Base-by-base conservation (phyloP, 2,888 invertebrate genomes). In the Campaea margaritaria region DNA sequence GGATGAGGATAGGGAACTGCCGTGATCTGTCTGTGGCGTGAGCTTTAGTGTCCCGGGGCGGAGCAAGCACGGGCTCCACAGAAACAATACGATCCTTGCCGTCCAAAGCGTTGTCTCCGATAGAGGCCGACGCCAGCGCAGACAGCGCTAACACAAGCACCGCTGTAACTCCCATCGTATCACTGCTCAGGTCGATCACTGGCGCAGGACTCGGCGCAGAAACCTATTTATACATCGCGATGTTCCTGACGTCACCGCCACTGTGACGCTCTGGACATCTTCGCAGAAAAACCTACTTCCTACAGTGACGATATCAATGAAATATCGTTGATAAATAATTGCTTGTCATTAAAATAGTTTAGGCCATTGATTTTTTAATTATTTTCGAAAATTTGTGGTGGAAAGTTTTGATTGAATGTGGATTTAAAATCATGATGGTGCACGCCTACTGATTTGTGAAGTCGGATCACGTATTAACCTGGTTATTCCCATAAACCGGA, bases 401-500 rank as follows among this genome's bases (percentile, higher is more conserved):
- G 31, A 31, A 31, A 7, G 7, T 31, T 42, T 58, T 27, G 28
- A 42, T 21, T 9, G 10, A 31, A 31, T 31, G 31, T 1, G 7
- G 9, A 31, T 31, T 31, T 42, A 67, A 61, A 69, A 74, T 69
- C 76, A 75, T 80, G 79, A 76, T 69, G 65, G 38, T 70, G 65
- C 68, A 74, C 76, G 79, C 76, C 78, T 71, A 72, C 63, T 71
- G 79, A 83, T 82, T 87, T 83, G 76, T 76, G 58, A 58, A 85
- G 74, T 82, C 81, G 50, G 65, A 59, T 67, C 86, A 86, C 85
- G 85, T 86, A 64, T 62, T 58, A 59, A 69, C 79, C 75, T 83
- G 88, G 87, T 85, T 87, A 87, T 85, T 75, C 87, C 85, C 82
- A 75, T 81, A 82, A 87, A 86, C 86, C 87, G 88, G 89, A 87